Evolutionary conservation across 2,797 vertebrate genomes (phyloP).

Genomic region (Centroberyx gerrardi): DNA sequence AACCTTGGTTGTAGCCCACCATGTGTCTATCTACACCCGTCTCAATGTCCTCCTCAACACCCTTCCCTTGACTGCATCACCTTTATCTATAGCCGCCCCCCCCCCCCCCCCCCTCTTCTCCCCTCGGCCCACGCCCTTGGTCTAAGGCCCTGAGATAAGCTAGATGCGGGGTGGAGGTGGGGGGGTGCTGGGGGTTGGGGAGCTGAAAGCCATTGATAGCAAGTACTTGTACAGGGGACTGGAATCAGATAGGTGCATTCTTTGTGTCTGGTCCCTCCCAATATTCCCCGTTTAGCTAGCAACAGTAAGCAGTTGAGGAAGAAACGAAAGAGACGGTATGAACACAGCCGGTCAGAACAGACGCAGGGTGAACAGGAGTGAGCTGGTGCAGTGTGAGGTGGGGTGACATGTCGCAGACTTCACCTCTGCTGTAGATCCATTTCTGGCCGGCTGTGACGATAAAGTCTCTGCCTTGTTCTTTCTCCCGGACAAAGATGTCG

Average conservation of each 20-base stretch:
- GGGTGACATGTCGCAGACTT: neutral
- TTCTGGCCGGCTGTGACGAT: neutral
- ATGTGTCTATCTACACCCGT: constrained; percentile 48
- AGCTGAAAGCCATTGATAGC: constrained; percentile 2
- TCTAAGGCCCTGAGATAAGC: constrained; percentile 2
- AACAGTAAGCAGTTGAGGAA: neutral
- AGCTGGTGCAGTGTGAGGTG: neutral
- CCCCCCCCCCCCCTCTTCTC: neutral
- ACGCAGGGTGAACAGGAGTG: neutral
- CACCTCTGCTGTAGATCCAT: neutral
- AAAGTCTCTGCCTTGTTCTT: neutral
- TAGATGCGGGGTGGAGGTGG: neutral
- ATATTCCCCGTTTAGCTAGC: neutral
- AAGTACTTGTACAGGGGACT: neutral
- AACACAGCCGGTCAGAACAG: neutral
- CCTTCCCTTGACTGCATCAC: constrained; percentile 1
- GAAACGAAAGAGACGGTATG: neutral
- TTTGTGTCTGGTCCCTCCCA: neutral
- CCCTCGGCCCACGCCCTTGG: neutral
- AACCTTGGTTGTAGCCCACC: constrained; percentile 60
- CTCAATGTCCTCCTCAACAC: constrained; percentile 30
- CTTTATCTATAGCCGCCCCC: constrained; percentile 3
- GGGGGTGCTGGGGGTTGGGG: neutral
- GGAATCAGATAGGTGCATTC: constrained; percentile 1
- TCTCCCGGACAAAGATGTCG: neutral